Percentiles rank a stretch among this genome's conserved stretches.
phyloP scores from a whole-genome alignment of 2,888 invertebrate species.

The Leuctra nigra region DNA sequence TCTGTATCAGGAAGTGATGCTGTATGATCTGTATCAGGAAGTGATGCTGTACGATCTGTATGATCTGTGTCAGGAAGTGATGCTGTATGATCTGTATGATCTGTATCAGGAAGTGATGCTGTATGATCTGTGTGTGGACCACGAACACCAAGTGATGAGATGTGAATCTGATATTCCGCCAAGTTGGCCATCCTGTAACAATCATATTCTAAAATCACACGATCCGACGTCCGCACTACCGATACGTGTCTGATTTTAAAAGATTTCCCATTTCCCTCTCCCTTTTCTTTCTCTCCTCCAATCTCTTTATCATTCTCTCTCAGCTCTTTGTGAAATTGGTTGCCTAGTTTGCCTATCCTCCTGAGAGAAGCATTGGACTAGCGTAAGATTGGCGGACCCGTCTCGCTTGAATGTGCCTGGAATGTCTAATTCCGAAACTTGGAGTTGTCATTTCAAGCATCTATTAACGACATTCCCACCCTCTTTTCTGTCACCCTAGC shows the following conservation, averaged over 20 bases:
- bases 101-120: too few species aligned
- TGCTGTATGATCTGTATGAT: too few species aligned
- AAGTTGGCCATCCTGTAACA: too few species aligned
- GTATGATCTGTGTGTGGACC: too few species aligned
- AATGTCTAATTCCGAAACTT: conserved; percentile 1
- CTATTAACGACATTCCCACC: not conserved
- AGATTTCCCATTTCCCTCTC: not conserved
- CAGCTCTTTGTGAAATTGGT: conserved; percentile 10
- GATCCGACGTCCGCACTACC: not conserved
- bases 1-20: too few species aligned
- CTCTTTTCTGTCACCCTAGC: not conserved
- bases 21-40: too few species aligned
- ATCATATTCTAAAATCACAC: not conserved
- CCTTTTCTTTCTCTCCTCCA: not conserved
- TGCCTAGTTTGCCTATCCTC: conserved; percentile 12
- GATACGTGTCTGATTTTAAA: not conserved
- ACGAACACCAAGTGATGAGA: too few species aligned
- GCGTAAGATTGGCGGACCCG: conserved; percentile 2
- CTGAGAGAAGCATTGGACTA: not conserved
- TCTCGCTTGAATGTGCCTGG: not conserved
- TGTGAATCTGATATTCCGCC: too few species aligned
- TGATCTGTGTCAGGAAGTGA: too few species aligned
- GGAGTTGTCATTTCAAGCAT: conserved; percentile 5
- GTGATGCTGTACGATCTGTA: too few species aligned
- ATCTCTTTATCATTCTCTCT: conserved; percentile 5